Conservation (phyloP, 2,113 vertebrate species). For the Pluvialis apricaria region DNA sequence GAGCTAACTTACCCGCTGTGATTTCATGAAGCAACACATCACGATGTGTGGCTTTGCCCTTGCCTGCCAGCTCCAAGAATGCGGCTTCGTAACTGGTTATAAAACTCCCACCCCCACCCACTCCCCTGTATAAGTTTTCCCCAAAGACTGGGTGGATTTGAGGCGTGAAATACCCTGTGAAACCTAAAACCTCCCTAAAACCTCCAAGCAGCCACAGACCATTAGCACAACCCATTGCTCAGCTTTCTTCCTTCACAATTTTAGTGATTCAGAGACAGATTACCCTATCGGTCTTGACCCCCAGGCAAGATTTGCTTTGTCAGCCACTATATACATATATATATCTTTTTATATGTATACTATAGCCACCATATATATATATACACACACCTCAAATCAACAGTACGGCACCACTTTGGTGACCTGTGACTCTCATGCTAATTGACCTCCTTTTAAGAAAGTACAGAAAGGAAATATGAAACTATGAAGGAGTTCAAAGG, state of each 20-base stretch:
- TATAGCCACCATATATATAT: background rate
- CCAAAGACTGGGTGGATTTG: background rate
- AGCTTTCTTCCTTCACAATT: background rate
- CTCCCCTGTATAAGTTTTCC: background rate
- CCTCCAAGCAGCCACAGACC: background rate
- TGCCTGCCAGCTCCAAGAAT: background rate
- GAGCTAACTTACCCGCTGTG: background rate
- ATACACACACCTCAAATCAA: background rate
- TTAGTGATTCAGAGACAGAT: background rate
- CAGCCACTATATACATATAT: background rate
- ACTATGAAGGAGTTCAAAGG: background rate
- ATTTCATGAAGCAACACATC: background rate
- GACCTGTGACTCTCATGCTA: background rate
- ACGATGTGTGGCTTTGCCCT: background rate
- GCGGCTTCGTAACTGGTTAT: background rate
- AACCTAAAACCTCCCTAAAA: accelerated
- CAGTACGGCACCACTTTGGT: background rate
- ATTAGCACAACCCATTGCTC: background rate
- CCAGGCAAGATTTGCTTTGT: background rate
- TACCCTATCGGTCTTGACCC: background rate
- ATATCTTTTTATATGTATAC: background rate
- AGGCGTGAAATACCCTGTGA: background rate
- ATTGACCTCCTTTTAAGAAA: background rate
- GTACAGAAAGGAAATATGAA: background rate
- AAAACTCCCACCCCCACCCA: background rate